A percentile compares a stretch with the other conserved stretches of the same genome.
Evolutionary conservation across 1,140 invertebrate genomes (phyloP).

Genomic region (Drosophila nigromelanica): DNA sequence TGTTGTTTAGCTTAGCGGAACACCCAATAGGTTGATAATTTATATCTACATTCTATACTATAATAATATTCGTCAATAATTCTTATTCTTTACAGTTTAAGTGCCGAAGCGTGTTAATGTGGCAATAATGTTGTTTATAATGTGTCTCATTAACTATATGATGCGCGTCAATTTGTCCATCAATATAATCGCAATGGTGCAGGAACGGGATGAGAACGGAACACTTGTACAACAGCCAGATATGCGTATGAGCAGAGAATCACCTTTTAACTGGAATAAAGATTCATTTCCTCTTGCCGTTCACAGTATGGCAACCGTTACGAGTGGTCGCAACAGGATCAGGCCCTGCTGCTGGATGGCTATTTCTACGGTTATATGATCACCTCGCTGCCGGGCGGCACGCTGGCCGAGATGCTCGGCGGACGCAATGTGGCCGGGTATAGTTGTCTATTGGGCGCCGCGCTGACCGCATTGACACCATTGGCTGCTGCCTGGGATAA

Average conservation of each 20-base stretch:
- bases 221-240: constrained; percentile 60
- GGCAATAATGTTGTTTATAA: constrained; percentile 89
- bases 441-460: constrained; percentile 85
- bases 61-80: constrained; percentile 41
- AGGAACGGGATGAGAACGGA: constrained; percentile 66
- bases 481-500: constrained; percentile 87
- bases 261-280: not conserved
- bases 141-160: constrained; percentile 90
- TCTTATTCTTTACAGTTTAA: constrained; percentile 58
- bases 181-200: constrained; percentile 90
- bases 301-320: constrained; percentile 85
- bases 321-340: constrained; percentile 86
- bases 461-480: constrained; percentile 89
- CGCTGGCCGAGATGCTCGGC: constrained; percentile 90
- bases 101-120: constrained; percentile 84
- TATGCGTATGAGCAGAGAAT: constrained; percentile 46
- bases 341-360: constrained; percentile 87
- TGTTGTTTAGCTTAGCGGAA: too few relatives aligned
- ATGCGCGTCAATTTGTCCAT: constrained; percentile 90
- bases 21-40: too few relatives aligned
- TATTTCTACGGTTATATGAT: constrained; percentile 89
- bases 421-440: constrained; percentile 88
- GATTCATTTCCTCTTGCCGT: not conserved
- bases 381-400: constrained; percentile 87
- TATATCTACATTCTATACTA: too few relatives aligned